Percentiles rank a stretch among this genome's conserved stretches.
phyloP scores from a whole-genome alignment of 1,140 invertebrate species.

The Ceratitis capitata region DNA sequence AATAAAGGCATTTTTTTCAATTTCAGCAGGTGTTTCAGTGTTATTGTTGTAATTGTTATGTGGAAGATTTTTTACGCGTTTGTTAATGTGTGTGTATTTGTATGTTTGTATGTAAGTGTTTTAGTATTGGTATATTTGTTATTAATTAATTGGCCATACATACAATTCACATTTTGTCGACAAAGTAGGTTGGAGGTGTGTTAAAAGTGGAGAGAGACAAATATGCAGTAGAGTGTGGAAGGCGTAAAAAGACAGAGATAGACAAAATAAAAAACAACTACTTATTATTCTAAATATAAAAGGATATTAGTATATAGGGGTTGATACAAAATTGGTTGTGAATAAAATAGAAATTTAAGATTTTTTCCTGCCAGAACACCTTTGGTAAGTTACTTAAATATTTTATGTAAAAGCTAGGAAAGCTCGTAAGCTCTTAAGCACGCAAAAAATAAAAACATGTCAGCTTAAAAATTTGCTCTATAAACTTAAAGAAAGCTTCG shows the following conservation, averaged over 20 bases:
- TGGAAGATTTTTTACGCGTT: neutral
- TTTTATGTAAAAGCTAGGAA: too few species aligned
- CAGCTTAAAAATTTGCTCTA: too few species aligned
- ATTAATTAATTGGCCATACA: neutral
- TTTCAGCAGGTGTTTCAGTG: neutral
- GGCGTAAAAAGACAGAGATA: neutral
- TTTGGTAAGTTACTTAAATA: too few species aligned
- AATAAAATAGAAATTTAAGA: neutral
- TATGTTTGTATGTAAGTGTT: neutral
- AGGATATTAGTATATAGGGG: neutral
- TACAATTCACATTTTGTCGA: neutral
- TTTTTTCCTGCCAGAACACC: too few species aligned
- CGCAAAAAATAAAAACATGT: too few species aligned
- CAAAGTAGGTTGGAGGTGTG: neutral
- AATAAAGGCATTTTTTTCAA: too few species aligned
- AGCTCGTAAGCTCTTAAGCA: too few species aligned
- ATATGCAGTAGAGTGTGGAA: neutral
- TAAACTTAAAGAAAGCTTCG: too few species aligned
- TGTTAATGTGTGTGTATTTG: neutral
- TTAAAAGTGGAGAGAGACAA: neutral
- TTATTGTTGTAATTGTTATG: neutral
- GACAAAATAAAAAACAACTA: neutral
- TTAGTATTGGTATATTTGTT: neutral
- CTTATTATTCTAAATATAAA: neutral
- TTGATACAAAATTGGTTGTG: neutral